Evolutionary conservation across 1,140 invertebrate genomes (phyloP).

Genomic region (Danaus melanippus): DNA sequence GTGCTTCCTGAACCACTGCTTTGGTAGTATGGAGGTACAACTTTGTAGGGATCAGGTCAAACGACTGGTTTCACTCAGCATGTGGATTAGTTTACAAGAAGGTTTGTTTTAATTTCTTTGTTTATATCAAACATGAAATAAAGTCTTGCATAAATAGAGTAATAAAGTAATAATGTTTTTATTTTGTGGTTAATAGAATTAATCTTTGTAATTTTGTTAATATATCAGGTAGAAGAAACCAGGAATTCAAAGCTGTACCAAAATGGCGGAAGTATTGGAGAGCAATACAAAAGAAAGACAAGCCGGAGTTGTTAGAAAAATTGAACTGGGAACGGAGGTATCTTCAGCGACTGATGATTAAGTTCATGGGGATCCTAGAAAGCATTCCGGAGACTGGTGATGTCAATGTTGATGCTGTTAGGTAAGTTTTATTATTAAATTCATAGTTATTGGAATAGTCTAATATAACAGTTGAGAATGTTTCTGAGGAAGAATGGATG

Average conservation of each 20-base stretch:
- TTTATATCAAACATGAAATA: not conserved
- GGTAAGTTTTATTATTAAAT: slow-evolving; percentile 31
- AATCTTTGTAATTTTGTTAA: not conserved
- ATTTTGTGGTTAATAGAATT: not conserved
- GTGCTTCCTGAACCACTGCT: slow-evolving; percentile 95
- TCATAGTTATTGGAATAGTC: not conserved
- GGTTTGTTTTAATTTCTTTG: slow-evolving; percentile 61
- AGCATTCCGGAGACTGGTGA: slow-evolving; percentile 79
- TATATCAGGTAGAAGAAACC: slow-evolving; percentile 78
- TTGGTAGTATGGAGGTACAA: slow-evolving; percentile 97
- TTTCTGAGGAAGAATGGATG: not conserved
- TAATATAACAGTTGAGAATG: not conserved
- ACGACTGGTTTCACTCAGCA: slow-evolving; percentile 91
- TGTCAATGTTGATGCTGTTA: slow-evolving; percentile 70
- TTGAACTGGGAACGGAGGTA: slow-evolving; percentile 92
- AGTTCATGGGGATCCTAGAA: slow-evolving; percentile 90
- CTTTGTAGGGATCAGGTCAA: slow-evolving; percentile 94
- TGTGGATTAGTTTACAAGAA: slow-evolving; percentile 93
- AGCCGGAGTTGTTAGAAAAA: slow-evolving; percentile 79
- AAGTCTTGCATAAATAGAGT: not conserved
- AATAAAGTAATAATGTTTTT: slow-evolving; percentile 5
- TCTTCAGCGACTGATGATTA: slow-evolving; percentile 89
- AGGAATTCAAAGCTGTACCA: slow-evolving; percentile 88
- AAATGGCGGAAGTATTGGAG: slow-evolving; percentile 96
- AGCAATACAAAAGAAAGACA: slow-evolving; percentile 88